phyloP scores from a whole-genome alignment of 2,888 invertebrate genomes.

The Acanthosoma haemorrhoidale region DNA sequence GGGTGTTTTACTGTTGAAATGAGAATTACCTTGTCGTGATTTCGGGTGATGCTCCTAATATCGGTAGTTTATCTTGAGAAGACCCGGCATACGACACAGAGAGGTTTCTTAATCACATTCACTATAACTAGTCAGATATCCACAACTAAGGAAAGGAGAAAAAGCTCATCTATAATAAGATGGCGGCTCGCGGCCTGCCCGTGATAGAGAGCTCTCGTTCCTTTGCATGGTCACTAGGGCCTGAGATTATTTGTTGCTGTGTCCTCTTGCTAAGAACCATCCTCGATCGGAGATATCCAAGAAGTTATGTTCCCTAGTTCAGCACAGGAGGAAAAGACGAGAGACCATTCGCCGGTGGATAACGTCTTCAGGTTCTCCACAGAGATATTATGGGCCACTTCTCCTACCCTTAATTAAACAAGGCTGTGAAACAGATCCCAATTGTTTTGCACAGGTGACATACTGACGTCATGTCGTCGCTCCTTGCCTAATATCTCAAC shows the following conservation, averaged over 20 bases:
- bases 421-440: conserved; percentile 37
- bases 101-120: conserved; percentile 32
- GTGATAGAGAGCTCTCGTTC: conserved; percentile 49
- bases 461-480: conserved; percentile 41
- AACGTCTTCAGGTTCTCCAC: no score
- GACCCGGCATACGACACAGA: conserved; percentile 26
- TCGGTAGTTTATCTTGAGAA: conserved; percentile 18
- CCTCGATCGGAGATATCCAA: no score
- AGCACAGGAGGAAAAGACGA: no score
- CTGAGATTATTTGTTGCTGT: background rate
- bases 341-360: no score
- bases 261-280: background rate
- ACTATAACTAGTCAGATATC: conserved; percentile 31
- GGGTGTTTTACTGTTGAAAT: background rate
- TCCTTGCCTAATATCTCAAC: conserved; percentile 41
- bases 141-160: conserved; percentile 44
- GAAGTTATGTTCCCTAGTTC: no score
- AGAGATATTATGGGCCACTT: no score
- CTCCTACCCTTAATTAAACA: conserved; percentile 1
- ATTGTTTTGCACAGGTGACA: conserved; percentile 42
- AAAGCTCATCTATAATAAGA: conserved; percentile 53
- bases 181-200: conserved; percentile 53
- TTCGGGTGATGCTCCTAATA: conserved; percentile 26
- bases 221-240: conserved; percentile 49
- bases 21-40: conserved; percentile 32